Percentiles rank a stretch among this genome's conserved stretches.
Conservation (phyloP, 2,888 invertebrate genomes). For the Lasioglossum calceatum region DNA sequence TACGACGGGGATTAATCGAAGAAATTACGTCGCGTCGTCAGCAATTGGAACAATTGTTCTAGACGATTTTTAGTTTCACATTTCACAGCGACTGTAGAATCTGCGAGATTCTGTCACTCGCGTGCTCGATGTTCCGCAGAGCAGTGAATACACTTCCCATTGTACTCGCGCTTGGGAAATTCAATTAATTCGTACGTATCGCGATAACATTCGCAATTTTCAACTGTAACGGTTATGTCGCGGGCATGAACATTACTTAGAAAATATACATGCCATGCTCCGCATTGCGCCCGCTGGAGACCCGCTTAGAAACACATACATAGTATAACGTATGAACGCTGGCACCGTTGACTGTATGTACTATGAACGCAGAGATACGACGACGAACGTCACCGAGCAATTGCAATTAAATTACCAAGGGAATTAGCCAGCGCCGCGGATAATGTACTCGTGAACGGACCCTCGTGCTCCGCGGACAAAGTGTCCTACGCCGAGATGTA, state of each 20-base stretch:
- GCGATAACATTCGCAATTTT: not conserved
- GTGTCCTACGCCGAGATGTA: not conserved
- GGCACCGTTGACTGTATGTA: constrained; percentile 8
- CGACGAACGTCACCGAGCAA: constrained; percentile 39
- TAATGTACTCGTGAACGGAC: constrained; percentile 38
- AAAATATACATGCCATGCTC: not conserved
- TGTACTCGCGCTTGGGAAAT: not conserved
- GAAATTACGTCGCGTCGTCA: not conserved
- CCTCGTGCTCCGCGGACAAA: constrained; percentile 18
- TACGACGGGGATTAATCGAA: too few relatives aligned
- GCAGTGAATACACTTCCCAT: not conserved
- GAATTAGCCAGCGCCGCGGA: constrained; percentile 37
- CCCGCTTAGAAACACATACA: constrained; percentile 26
- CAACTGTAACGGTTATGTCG: not conserved
- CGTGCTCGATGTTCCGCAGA: not conserved
- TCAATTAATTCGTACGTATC: constrained; percentile 1
- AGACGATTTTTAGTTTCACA: not conserved
- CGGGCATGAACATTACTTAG: not conserved
- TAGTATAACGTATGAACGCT: not conserved
- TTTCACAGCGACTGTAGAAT: not conserved
- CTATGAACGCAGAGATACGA: constrained; percentile 39
- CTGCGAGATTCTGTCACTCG: not conserved
- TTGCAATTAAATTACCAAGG: constrained; percentile 53
- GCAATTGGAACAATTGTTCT: not conserved
- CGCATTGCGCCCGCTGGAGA: not conserved